Conservation (phyloP, 2,113 vertebrate genomes). For the Buteo buteo region DNA sequence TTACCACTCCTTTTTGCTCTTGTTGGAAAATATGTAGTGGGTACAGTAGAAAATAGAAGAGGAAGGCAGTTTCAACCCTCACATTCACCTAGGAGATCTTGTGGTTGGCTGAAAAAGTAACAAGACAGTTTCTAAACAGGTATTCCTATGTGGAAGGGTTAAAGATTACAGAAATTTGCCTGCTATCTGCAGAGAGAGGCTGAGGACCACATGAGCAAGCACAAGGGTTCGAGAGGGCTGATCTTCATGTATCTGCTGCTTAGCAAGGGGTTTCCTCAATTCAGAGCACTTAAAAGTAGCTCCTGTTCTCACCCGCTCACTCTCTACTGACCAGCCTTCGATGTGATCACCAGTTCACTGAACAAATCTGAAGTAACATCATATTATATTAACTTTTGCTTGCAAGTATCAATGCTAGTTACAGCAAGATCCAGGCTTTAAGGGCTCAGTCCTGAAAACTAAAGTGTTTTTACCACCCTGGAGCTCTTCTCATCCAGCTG, state of each 20-base stretch:
- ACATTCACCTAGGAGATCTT: background rate
- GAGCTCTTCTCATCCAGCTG: background rate
- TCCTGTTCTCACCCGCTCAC: background rate
- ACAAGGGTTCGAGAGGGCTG: background rate
- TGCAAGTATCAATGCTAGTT: background rate
- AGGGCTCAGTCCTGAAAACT: background rate
- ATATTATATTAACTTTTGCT: background rate
- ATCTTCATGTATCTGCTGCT: background rate
- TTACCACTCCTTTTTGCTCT: background rate
- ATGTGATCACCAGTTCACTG: background rate
- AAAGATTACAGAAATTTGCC: background rate
- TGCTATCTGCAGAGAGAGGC: background rate
- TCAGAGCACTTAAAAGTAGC: rapidly evolving
- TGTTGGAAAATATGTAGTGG: background rate
- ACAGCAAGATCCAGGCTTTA: background rate
- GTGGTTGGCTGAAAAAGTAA: background rate
- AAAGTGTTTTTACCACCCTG: background rate
- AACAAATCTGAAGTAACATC: background rate
- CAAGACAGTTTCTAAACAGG: background rate
- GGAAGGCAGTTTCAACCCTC: background rate
- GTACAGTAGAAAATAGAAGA: background rate
- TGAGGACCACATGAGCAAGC: background rate
- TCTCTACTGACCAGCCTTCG: background rate
- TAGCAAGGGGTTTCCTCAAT: background rate
- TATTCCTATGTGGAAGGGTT: background rate